These are phyloP conservation scores for Glareola pratincola DNA, from an alignment of 2,113 vertebrate genomes.

Conservation along the genomic window DNA sequence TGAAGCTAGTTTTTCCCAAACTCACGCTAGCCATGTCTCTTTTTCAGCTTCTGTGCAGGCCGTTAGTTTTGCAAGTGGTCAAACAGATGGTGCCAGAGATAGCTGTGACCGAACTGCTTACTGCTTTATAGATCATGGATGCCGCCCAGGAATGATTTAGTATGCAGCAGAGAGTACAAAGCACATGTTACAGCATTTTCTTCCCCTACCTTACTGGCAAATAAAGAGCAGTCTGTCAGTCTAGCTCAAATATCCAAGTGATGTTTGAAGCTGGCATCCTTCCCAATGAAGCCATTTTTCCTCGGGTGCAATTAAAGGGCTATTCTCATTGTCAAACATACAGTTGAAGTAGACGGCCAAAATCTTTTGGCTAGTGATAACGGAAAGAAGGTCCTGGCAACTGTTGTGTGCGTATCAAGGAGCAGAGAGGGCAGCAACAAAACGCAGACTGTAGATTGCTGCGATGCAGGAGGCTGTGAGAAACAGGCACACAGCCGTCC, in stretches of 20 bases:
- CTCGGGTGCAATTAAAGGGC: background rate
- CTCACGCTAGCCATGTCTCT: background rate
- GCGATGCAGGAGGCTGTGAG: background rate
- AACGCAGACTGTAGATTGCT: background rate
- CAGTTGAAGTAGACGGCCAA: background rate
- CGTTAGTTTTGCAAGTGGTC: constrained; percentile 17
- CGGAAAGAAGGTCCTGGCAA: background rate
- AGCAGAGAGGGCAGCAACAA: background rate
- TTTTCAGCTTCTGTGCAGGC: background rate
- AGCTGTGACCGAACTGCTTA: background rate
- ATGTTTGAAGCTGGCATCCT: background rate
- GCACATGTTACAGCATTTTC: background rate
- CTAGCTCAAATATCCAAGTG: background rate
- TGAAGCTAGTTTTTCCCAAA: background rate
- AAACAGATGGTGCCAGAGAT: constrained; percentile 34
- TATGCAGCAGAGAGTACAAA: background rate
- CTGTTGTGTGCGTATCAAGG: background rate
- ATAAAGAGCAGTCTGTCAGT: background rate
- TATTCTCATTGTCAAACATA: background rate
- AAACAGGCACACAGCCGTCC: background rate
- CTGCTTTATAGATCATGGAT: background rate
- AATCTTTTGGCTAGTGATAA: background rate
- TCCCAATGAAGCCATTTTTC: background rate
- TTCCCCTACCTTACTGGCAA: background rate
- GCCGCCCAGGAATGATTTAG: background rate